Conservation (phyloP, 2,888 invertebrate genomes). For the Calephelis perditalis region DNA sequence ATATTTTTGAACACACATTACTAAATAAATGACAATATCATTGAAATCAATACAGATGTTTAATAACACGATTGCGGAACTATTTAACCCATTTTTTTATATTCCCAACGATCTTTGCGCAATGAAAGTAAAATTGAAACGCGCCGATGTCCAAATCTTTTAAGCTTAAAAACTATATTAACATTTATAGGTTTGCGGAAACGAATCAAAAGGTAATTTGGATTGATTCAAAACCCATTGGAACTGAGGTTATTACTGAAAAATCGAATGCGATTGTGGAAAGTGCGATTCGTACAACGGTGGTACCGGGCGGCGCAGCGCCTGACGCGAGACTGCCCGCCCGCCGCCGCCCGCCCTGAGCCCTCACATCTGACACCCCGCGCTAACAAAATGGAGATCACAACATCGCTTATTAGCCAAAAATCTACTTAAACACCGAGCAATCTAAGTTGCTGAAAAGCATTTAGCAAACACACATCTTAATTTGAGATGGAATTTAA, state of each 20-base stretch:
- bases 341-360: slow-evolving; percentile 42
- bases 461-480: slow-evolving; percentile 21
- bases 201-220: neutral
- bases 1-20: neutral
- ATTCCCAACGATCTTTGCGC: slow-evolving; percentile 60
- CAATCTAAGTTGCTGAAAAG: slow-evolving; percentile 46
- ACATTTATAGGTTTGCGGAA: neutral
- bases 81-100: slow-evolving; percentile 25
- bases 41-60: neutral
- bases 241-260: neutral
- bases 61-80: slow-evolving; percentile 3
- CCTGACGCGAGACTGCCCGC: slow-evolving; percentile 72
- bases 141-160: neutral
- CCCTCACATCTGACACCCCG: slow-evolving; percentile 44
- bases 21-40: neutral
- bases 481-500: slow-evolving; percentile 19
- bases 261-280: slow-evolving; percentile 34
- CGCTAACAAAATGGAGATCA: slow-evolving; percentile 72
- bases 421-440: slow-evolving; percentile 61
- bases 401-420: slow-evolving; percentile 71
- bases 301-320: slow-evolving; percentile 63
- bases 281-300: slow-evolving; percentile 42
- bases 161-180: neutral
- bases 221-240: neutral
- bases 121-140: slow-evolving; percentile 46